phyloP scores from a whole-genome alignment of 2,113 vertebrate species.

The Heterochromis multidens region DNA sequence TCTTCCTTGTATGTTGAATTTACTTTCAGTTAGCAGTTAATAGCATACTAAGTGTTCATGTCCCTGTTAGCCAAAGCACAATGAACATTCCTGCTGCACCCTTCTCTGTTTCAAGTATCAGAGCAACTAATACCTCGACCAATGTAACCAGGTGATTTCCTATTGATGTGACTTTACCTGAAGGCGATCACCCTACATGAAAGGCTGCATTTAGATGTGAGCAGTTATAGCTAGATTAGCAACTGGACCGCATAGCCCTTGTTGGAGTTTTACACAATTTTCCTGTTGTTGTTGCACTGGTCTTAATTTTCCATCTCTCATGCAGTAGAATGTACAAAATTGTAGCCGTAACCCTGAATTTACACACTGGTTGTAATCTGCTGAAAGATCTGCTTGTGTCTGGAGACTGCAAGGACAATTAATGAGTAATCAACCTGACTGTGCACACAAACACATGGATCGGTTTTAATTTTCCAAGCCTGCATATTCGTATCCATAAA shows the following conservation, averaged over 20 bases:
- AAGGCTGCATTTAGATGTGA: background rate
- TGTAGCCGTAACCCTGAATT: background rate
- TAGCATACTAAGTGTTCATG: background rate
- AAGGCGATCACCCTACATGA: background rate
- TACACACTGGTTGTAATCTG: background rate
- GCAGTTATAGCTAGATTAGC: background rate
- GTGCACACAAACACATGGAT: conserved; percentile 3
- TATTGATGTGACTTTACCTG: background rate
- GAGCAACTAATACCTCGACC: background rate
- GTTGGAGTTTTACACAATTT: background rate
- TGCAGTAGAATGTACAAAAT: background rate
- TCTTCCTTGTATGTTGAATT: background rate
- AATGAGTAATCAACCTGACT: conserved; percentile 9
- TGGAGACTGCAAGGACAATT: background rate
- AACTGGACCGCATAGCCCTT: background rate
- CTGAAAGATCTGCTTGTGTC: background rate
- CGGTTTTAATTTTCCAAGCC: conserved; percentile 6
- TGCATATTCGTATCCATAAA: background rate
- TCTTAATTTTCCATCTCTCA: background rate
- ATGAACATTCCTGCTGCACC: background rate
- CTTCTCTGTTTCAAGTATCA: background rate
- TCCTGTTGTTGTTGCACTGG: background rate
- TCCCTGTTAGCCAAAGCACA: background rate
- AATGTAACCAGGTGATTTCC: background rate
- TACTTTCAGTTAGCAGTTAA: background rate